Base-by-base conservation (phyloP, 2,797 vertebrate genomes). In the Neostethus bicornis region DNA sequence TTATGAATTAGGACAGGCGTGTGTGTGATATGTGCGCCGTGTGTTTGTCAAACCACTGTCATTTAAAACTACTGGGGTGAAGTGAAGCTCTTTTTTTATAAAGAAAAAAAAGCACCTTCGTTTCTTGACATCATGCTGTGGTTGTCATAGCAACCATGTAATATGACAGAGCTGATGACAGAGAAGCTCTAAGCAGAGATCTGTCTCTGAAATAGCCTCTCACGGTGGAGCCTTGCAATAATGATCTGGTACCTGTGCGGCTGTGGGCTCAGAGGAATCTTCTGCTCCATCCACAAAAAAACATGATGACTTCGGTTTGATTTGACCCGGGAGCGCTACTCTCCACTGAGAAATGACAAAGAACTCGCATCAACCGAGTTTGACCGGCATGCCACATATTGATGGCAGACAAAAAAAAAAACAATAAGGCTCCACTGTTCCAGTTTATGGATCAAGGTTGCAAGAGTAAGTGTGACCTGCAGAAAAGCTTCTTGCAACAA, bases 131-230 rank as follows among this genome's bases (percentile, higher is more conserved):
- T 92, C 90, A 4, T 90, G 87, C 83, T 3, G 31, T 28, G 17
- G 94, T 97, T 93, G 94, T 92, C 90, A 51, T 93, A 82, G 95
- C 87, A 93, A 96, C 93, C 14, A n/a, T 71, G 88, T 91, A 85
- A 91, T 93, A 94, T 94, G 94, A 95, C 93, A 89, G 91, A 20
- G 71, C 88, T 86, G 83, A 90, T 94, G 92, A 95, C 93, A 95
- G 94, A 89, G 70, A 73, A 75, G 79, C 39, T 23, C 82, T 79
- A 83, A 81, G 85, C 70, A 26, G 70, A 90, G 79, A 89, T 90
- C 85, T 87, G 87, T 90, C 89, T 88, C 77, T 70, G 79, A 85
- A 91, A 90, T 80, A 68, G 79, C 70, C 69, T 70, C 70, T 58
- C 70, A 64, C 37, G 52, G 65, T 42, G 63, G 61, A 61, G 74